Base-by-base conservation (phyloP, 1,140 invertebrate species). In the Leptonema lineaticorne region DNA sequence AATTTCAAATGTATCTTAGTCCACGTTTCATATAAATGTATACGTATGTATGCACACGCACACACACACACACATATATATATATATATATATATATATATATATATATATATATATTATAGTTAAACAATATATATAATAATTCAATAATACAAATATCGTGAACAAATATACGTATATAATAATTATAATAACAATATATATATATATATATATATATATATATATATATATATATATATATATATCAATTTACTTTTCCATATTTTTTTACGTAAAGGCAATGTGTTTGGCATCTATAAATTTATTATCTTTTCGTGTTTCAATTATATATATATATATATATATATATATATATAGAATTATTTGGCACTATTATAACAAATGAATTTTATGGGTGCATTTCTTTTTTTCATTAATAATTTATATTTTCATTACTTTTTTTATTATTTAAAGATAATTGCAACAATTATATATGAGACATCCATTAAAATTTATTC, bases 401-500 rank as follows among this genome's bases (percentile, higher is more conserved):
- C 45, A 64, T 46, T n/a, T n/a, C n/a, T n/a, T n/a, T n/a, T n/a
- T n/a, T n/a, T n/a, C n/a, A n/a, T n/a, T n/a, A n/a, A n/a, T n/a
- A n/a, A n/a, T n/a, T n/a, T n/a, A n/a, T n/a, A n/a, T n/a, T n/a
- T n/a, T n/a, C n/a, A n/a, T n/a, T n/a, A n/a, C n/a, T n/a, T n/a
- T n/a, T n/a, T n/a, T n/a, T n/a, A n/a, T n/a, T 30, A 27, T 66
- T 37, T 58, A 69, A 63, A 56, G 58, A 56, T 63, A 69, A 63
- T 37, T 37, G 16, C 29, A 58, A 63, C 41, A 41, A 57, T 56
- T 56, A 63, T 41, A 63, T 69, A 56, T 57, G 28, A 41, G 37
- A 63, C 41, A 18, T 22, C 16, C 65, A n/a, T 64, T 69, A 26
- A 64, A 69, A 22, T 22, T 26, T 4, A 22, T 26, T 11, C 2